A percentile compares a stretch with the other conserved stretches of the same genome.
phyloP scores from a whole-genome alignment of 2,113 vertebrate genomes.

The Pomatostomus ruficeps region DNA sequence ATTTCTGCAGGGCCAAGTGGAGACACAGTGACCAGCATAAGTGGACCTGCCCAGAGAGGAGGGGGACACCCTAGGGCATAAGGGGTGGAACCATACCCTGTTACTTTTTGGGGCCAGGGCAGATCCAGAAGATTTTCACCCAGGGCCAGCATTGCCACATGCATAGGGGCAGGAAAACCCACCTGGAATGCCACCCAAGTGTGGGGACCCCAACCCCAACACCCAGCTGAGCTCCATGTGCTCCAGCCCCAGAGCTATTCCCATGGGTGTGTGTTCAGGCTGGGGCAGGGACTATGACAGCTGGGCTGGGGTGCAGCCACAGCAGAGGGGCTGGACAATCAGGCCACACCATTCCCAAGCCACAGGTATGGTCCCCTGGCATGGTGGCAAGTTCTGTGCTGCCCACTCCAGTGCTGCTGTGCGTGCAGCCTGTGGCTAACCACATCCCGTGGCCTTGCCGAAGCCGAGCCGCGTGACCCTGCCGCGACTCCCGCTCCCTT shows the following conservation, averaged over 20 bases:
- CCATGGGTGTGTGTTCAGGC: fast-evolving
- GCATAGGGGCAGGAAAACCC: not conserved
- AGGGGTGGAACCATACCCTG: fast-evolving
- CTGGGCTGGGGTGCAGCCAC: not conserved
- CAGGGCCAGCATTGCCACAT: not conserved
- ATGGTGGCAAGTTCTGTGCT: not conserved
- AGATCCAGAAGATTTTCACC: not conserved
- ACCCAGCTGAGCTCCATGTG: fast-evolving
- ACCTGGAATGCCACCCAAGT: not conserved
- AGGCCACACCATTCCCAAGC: too few relatives aligned
- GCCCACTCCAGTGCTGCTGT: not conserved
- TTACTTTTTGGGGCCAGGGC: not conserved
- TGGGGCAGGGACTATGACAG: not conserved
- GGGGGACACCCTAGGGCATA: not conserved
- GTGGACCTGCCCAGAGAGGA: not conserved
- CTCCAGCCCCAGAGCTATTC: not conserved
- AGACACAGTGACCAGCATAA: not conserved
- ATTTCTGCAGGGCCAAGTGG: constrained; percentile 63
- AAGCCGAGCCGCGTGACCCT: constrained; percentile 39
- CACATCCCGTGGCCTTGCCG: constrained; percentile 63
- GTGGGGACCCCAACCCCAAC: not conserved
- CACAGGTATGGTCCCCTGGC: not conserved
- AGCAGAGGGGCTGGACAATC: fast-evolving
- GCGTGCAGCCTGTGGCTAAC: constrained; percentile 55
- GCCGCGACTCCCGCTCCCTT: not conserved